These are phyloP conservation scores for Gerris lacustris DNA, from an alignment of 2,888 invertebrate genomes.

Conservation along the genomic window DNA sequence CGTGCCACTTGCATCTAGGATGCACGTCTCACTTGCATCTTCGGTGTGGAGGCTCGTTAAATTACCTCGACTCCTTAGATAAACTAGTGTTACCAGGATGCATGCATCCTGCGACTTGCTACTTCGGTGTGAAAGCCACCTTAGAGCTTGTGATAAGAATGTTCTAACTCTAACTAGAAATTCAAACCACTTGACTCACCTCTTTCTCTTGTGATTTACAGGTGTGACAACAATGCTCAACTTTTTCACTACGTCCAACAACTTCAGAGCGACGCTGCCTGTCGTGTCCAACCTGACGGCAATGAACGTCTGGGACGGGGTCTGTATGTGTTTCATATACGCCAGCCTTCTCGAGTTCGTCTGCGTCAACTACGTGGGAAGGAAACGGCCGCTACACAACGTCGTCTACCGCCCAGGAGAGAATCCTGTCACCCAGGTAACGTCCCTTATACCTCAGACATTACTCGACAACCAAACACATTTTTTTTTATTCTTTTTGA, in stretches of 20 bases:
- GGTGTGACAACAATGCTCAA: constrained; percentile 96
- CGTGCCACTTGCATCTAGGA: no score
- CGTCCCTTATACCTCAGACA: neutral
- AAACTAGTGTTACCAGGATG: no score
- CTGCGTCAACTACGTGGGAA: constrained; percentile 87
- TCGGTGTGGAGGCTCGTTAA: no score
- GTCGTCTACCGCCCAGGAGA: constrained; percentile 81
- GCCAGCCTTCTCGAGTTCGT: constrained; percentile 87
- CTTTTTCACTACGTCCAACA: constrained; percentile 92
- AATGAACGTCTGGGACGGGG: constrained; percentile 95
- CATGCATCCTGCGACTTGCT: no score
- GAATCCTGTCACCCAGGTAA: constrained; percentile 81
- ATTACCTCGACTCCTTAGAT: no score
- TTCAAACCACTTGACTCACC: no score
- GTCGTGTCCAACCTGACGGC: constrained; percentile 88
- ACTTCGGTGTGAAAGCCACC: no score
- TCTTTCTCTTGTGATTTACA: constrained; percentile 35
- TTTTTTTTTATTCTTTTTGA: neutral
- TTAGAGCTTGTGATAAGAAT: no score
- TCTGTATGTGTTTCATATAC: constrained; percentile 94
- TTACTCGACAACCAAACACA: neutral
- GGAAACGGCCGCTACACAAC: constrained; percentile 77
- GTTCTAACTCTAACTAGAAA: no score
- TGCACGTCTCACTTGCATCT: no score
- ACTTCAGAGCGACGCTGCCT: constrained; percentile 80